These are phyloP conservation scores for Chionis minor DNA, from an alignment of 2,113 vertebrate genomes.

Conservation along the genomic window DNA sequence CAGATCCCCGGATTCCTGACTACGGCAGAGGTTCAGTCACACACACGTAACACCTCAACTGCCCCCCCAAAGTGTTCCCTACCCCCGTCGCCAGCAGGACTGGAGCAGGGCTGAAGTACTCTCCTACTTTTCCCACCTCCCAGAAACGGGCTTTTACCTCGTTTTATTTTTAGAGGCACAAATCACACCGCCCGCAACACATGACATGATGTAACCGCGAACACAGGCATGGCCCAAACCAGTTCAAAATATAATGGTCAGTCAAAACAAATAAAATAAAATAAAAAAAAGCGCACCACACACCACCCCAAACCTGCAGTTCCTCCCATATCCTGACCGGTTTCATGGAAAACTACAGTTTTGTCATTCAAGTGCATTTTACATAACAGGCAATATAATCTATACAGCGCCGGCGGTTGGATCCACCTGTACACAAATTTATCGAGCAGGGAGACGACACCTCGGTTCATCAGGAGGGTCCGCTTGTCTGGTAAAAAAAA, in stretches of 20 bases:
- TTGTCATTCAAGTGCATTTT: constrained; percentile 44
- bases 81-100: neutral
- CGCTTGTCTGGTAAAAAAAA: neutral
- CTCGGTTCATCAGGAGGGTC: neutral
- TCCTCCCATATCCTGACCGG: constrained; percentile 48
- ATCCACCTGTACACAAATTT: neutral
- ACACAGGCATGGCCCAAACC: constrained; percentile 50
- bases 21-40: neutral
- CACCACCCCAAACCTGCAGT: neutral
- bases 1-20: rapidly evolving
- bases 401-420: neutral
- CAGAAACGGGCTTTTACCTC: constrained; percentile 51
- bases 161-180: constrained; percentile 75
- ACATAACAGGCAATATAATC: constrained; percentile 37
- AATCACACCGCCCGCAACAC: constrained; percentile 69
- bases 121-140: constrained; percentile 40
- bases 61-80: rapidly evolving
- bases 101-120: neutral
- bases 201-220: constrained; percentile 76
- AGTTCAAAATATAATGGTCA: constrained; percentile 53
- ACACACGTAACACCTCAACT: neutral
- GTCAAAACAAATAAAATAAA: constrained; percentile 21
- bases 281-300: neutral
- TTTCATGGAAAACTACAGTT: constrained; percentile 60
- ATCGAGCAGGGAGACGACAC: neutral